Conservation (phyloP, 1,140 invertebrate species). For the Prorops nasuta region DNA sequence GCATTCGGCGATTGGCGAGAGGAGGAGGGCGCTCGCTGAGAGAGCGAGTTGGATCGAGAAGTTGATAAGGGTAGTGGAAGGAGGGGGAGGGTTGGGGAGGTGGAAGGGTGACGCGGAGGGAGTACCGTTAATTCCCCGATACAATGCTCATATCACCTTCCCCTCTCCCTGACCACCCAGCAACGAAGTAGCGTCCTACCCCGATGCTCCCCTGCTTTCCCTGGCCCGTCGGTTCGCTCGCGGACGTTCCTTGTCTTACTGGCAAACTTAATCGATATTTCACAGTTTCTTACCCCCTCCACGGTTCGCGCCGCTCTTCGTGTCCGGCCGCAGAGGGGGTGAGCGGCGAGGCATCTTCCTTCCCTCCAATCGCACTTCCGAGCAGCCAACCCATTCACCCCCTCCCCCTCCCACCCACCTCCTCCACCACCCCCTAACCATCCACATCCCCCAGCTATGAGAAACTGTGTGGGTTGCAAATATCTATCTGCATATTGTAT, state of each 20-base stretch:
- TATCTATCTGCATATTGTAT: conserved; percentile 50
- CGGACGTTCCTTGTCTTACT: conserved; percentile 58
- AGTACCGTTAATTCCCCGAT: conserved; percentile 58
- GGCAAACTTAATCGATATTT: conserved; percentile 60
- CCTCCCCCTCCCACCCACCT: neutral
- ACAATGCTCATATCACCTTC: conserved; percentile 59
- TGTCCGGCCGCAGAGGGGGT: conserved; percentile 50
- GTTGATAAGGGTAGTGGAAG: conserved; percentile 8
- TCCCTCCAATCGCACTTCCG: conserved; percentile 48
- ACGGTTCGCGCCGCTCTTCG: conserved; percentile 28
- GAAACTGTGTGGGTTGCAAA: conserved; percentile 39
- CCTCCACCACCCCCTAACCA: neutral
- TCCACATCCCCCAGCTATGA: conserved; percentile 18
- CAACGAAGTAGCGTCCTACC: conserved; percentile 9
- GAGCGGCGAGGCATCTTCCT: conserved; percentile 40
- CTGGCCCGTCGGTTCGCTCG: conserved; percentile 22
- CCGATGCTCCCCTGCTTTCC: conserved; percentile 18
- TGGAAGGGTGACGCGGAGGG: conserved; percentile 23
- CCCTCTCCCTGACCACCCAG: conserved; percentile 42
- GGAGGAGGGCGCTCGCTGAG: conserved; percentile 12
- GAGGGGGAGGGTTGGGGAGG: conserved; percentile 15
- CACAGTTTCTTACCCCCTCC: conserved; percentile 58
- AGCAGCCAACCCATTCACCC: conserved; percentile 1
- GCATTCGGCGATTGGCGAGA: conserved; percentile 17
- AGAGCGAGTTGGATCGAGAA: conserved; percentile 7